Base-by-base conservation (phyloP, 2,113 vertebrate species). In the Ictidomys tridecemlineatus region DNA sequence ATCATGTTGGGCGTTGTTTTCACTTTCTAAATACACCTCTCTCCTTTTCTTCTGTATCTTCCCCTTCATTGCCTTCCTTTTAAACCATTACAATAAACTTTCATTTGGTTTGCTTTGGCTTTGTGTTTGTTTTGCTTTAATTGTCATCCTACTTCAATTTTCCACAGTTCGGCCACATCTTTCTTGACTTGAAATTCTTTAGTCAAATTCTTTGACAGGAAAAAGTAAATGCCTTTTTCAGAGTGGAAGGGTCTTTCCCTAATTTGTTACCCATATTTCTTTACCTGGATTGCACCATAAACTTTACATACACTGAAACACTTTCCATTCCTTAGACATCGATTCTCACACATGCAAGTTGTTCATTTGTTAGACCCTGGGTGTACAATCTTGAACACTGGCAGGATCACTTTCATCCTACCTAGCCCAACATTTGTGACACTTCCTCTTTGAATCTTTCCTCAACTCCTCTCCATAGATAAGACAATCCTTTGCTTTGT, bases 171-270 rank as follows among this genome's bases (percentile, higher is more conserved):
- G 86, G 72, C n/a, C 28, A 65, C 78, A 22, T 4, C 53, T 30
- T 63, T 67, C 65, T 72, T 61, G 45, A 74, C 13, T 77, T 70
- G 39, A 95, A 90, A 88, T 91, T 85, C 61, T 20, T 89, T 65
- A 65, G 61, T n/a, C 34, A 85, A 42, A 17, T 13, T 13, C 48
- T 94, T 61, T 80, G 72, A 90, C 51, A 83, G 39, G 26, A 58
- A 26, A 76, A 80, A 18, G 1, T 30, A 39, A 82, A 45, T 8
- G 48, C 26, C 67, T 94, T 96, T 78, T 3, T 4, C 22, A 76
- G 6, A 90, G 22, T 10, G 24, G 22, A 67, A 34, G 85, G 30
- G 2, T 6, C 17, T 63, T 51, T 65, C 24, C 39, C 39, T 58
- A 74, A 78, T 73, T 73, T 72, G 8, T n/a, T 0, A 7, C 12